Evolutionary conservation across 1,140 invertebrate genomes (phyloP).

Genomic region (Leguminivora glycinivorella): DNA sequence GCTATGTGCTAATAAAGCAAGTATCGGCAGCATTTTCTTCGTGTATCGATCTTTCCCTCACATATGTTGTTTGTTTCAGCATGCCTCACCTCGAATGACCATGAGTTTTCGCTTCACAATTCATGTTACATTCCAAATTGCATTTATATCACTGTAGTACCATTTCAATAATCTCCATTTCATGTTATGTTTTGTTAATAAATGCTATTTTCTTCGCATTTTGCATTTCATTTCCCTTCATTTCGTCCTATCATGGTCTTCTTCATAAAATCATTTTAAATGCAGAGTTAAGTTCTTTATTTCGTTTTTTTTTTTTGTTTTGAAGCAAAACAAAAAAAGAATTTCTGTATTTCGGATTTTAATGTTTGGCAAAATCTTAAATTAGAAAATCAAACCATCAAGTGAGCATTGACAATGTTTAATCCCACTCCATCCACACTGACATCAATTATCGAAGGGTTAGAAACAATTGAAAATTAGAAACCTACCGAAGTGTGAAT

Average conservation of each 20-base stretch:
- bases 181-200: conserved; percentile 16
- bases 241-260: not conserved
- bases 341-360: too few species aligned
- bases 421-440: too few species aligned
- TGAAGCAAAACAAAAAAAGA: too few species aligned
- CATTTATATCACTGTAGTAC: not conserved
- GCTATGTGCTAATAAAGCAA: not conserved
- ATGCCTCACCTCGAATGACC: not conserved
- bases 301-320: too few species aligned
- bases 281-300: too few species aligned
- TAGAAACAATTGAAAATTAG: too few species aligned
- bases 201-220: conserved; percentile 7
- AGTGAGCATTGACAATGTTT: too few species aligned
- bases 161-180: not conserved
- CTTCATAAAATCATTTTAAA: not conserved
- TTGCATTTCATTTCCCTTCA: conserved; percentile 19
- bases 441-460: too few species aligned
- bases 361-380: too few species aligned
- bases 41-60: not conserved
- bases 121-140: not conserved
- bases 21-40: not conserved
- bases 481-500: too few species aligned
- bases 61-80: conserved; percentile 7
- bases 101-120: not conserved
- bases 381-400: too few species aligned